A percentile compares a stretch with the other conserved stretches of the same genome.
Conservation (phyloP, 2,113 vertebrate species). For the Tiliqua scincoides region DNA sequence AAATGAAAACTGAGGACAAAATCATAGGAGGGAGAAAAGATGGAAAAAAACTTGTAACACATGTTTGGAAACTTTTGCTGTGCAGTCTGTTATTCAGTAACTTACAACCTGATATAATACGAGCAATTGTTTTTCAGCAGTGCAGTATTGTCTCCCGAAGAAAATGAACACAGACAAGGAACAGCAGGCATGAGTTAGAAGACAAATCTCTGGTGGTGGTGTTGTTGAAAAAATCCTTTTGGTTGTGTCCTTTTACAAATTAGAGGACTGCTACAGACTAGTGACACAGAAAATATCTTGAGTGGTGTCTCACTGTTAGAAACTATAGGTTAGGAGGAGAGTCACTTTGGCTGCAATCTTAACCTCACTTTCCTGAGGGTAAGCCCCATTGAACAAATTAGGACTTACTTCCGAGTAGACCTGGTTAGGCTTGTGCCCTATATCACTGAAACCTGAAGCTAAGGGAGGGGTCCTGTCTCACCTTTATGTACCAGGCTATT, state of each 20-base stretch:
- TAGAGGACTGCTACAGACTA: background rate
- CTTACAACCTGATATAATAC: background rate
- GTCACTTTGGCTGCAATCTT: no score
- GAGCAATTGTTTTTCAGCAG: slow-evolving; percentile 17
- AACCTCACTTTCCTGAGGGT: no score
- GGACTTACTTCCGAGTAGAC: no score
- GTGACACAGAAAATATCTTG: background rate
- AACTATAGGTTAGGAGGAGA: background rate
- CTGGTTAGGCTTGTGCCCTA: no score
- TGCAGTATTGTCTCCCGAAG: background rate
- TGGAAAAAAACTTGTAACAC: background rate
- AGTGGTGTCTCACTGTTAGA: background rate
- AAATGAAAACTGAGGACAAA: background rate
- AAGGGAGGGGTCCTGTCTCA: no score
- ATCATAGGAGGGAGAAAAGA: background rate
- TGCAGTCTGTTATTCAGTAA: fast-evolving
- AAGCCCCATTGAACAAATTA: no score
- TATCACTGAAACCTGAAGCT: no score
- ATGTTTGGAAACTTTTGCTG: background rate
- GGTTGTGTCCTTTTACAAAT: slow-evolving; percentile 11
- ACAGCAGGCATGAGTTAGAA: background rate
- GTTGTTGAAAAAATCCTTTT: background rate
- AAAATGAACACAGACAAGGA: background rate
- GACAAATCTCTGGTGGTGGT: background rate
- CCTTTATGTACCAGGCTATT: no score